A percentile compares a stretch with the other conserved stretches of the same genome.
phyloP scores from a whole-genome alignment of 2,113 vertebrate genomes.

The Empidonax traillii region DNA sequence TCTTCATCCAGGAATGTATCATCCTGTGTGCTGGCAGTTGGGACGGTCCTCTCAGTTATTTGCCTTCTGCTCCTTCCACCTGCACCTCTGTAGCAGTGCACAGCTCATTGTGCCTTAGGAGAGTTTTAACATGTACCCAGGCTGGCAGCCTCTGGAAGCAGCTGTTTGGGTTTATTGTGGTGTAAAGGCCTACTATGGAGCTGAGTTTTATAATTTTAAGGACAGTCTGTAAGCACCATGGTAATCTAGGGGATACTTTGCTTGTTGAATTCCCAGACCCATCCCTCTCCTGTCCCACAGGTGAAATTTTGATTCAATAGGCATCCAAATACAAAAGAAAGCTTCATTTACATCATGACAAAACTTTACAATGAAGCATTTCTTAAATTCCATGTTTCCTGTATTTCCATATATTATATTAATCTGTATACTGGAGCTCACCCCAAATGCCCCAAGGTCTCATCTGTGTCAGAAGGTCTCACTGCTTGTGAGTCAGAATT shows the following conservation, averaged over 20 bases:
- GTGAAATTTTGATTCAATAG: neutral
- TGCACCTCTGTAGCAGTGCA: neutral
- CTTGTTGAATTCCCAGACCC: neutral
- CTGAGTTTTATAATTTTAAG: neutral
- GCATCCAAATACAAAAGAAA: neutral
- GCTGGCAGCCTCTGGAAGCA: neutral
- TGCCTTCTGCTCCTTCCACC: neutral
- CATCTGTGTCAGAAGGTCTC: neutral
- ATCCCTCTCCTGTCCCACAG: neutral
- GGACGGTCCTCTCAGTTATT: neutral
- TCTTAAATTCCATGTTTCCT: neutral
- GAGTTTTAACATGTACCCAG: neutral
- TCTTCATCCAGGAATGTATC: neutral
- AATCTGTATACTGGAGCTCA: neutral
- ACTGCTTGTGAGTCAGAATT: neutral
- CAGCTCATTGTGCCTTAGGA: neutral
- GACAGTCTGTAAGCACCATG: neutral
- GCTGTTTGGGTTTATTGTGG: neutral
- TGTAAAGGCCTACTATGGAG: neutral
- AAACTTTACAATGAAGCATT: neutral
- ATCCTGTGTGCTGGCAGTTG: neutral
- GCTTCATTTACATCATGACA: neutral
- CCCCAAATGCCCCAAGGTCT: neutral
- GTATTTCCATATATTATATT: neutral
- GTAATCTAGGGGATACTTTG: neutral